Base-by-base conservation (phyloP, 2,113 vertebrate species). In the Chrysochloris asiatica region DNA sequence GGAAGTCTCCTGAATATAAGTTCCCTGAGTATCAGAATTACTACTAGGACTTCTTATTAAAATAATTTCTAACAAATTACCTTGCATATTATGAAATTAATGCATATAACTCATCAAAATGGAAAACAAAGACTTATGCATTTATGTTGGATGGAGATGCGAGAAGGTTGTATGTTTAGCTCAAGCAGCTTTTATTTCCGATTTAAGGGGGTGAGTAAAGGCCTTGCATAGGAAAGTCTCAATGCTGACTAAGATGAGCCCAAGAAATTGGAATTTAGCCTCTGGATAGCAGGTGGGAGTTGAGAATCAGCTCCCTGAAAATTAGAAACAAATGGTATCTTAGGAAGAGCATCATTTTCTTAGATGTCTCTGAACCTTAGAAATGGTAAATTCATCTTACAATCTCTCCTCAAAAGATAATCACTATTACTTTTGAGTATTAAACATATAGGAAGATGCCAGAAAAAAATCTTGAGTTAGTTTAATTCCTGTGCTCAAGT, bases 161-260 rank as follows among this genome's bases (percentile, higher is more conserved):
- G 63, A 81, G 76, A 19, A 4, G 52, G 56, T 30, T 95, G 85
- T 75, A 75, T 14, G 73, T 91, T 95, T 65, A 91, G 91, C 91
- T 96, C 91, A 83, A 84, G 75, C 78, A 81, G 92, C 69, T 95
- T 92, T 86, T 89, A 89, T 93, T 97, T 97, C 96, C 96, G 96
- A 96, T 95, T 84, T 86, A 86, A 75, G 52, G 81, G 90, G 67
- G 50, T 77, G 77, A 56, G 86, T 75, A 71, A 79, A 86, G 47
- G 78, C 54, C 65, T 83, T 83, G 79, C 87, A 77, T 43, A 89
- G 89, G 78, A 86, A 93, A 81, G 92, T 79, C 81, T 93, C 88
- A 19, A 3, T 28, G 72, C 19, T 41, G 4, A 45, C n/a, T 63
- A 54, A 45, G 69, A 65, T 19, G 59, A 63, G 33, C 16, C 61